phyloP scores from a whole-genome alignment of 2,797 vertebrate genomes.

The Molossus alvarezi region DNA sequence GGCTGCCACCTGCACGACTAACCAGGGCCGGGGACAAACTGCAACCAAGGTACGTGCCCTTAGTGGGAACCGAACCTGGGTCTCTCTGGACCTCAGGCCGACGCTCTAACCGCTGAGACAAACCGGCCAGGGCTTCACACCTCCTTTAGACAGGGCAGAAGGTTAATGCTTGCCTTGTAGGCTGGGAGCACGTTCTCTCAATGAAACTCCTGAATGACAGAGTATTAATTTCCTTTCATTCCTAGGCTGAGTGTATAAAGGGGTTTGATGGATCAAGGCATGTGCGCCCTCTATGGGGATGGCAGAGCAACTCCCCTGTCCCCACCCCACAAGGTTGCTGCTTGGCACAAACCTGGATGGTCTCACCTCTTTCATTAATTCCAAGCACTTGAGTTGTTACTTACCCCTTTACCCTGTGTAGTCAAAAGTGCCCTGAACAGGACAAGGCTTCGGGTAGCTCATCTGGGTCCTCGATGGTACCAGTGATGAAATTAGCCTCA shows the following conservation, averaged over 20 bases:
- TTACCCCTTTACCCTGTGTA: background rate
- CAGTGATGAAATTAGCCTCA: background rate
- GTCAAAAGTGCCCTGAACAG: no score
- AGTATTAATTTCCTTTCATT: slow-evolving; percentile 18
- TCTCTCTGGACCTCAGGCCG: no score
- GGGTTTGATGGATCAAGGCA: background rate
- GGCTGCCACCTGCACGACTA: no score
- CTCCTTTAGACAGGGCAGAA: background rate
- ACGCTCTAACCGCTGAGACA: no score
- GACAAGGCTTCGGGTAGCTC: background rate
- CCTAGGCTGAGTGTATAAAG: background rate
- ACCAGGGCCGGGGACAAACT: no score
- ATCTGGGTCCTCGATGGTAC: fast-evolving
- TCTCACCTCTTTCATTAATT: no score
- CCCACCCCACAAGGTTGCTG: background rate
- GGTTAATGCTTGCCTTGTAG: background rate
- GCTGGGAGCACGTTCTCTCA: background rate
- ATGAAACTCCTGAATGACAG: background rate
- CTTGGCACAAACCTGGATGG: background rate
- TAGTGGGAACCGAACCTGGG: no score
- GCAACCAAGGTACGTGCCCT: no score
- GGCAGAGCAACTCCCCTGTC: background rate
- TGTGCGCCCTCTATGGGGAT: background rate
- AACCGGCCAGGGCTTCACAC: no score
- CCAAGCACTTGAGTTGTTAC: background rate